phyloP scores from a whole-genome alignment of 2,113 vertebrate species.

The Hypomesus transpacificus region DNA sequence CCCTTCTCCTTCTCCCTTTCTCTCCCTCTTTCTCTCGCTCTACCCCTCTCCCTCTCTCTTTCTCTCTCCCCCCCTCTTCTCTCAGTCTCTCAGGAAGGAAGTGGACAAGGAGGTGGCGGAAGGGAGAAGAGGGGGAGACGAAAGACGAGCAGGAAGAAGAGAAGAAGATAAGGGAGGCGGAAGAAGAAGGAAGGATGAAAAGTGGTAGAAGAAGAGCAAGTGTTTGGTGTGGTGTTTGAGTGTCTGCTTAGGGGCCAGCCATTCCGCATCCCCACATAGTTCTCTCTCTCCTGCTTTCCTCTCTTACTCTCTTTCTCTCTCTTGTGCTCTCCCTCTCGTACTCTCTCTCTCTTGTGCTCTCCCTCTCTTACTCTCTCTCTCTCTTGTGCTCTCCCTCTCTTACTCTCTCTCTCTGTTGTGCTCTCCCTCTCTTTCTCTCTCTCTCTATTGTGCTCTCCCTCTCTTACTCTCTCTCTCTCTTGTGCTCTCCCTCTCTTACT shows the following conservation, averaged over 20 bases:
- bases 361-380: not conserved
- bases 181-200: no score
- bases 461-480: not conserved
- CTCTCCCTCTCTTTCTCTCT: not conserved
- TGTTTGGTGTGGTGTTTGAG: no score
- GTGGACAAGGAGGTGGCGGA: no score
- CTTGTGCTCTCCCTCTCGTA: not conserved
- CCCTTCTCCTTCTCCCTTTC: not conserved
- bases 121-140: no score
- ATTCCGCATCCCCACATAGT: no score
- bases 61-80: not conserved
- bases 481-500: no score
- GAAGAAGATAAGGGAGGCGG: no score
- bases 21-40: not conserved
- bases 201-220: no score
- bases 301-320: not conserved
- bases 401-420: not conserved
- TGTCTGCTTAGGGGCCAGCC: no score
- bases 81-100: no score
- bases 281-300: not conserved
- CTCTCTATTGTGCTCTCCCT: not conserved
- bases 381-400: not conserved
- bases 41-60: not conserved
- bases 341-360: not conserved
- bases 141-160: no score